phyloP scores from a whole-genome alignment of 2,888 invertebrate species.

The Seira musarum region DNA sequence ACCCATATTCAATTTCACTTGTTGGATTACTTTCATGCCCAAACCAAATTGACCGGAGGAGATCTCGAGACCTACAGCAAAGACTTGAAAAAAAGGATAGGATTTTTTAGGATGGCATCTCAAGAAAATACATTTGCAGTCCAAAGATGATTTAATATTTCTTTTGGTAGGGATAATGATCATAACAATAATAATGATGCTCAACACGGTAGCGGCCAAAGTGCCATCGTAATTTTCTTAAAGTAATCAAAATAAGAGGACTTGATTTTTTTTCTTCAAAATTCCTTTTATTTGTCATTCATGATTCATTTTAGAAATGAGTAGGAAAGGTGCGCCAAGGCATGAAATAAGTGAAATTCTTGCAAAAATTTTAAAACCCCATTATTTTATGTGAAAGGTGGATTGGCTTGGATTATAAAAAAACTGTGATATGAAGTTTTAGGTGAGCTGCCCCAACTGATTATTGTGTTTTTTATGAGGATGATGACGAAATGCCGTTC shows the following conservation, averaged over 20 bases:
- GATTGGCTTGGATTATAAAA: too few species aligned
- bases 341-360: too few species aligned
- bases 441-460: too few species aligned
- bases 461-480: background rate
- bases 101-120: background rate
- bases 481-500: slow-evolving; percentile 13
- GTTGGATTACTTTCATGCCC: background rate
- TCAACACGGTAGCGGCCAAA: slow-evolving; percentile 4
- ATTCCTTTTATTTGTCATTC: background rate
- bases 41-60: too few species aligned
- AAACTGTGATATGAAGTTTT: too few species aligned
- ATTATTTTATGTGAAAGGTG: too few species aligned
- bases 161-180: background rate
- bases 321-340: background rate
- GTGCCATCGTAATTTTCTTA: background rate
- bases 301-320: background rate
- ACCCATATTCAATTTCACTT: slow-evolving; percentile 47
- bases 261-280: background rate
- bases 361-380: too few species aligned
- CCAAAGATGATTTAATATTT: slow-evolving; percentile 6
- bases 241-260: background rate
- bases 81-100: too few species aligned
- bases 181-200: background rate
- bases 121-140: background rate
- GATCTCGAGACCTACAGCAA: slow-evolving; percentile 52